A percentile compares a stretch with the other conserved stretches of the same genome.
Conservation (phyloP, 1,140 invertebrate species). For the Polypedilum pembai region DNA sequence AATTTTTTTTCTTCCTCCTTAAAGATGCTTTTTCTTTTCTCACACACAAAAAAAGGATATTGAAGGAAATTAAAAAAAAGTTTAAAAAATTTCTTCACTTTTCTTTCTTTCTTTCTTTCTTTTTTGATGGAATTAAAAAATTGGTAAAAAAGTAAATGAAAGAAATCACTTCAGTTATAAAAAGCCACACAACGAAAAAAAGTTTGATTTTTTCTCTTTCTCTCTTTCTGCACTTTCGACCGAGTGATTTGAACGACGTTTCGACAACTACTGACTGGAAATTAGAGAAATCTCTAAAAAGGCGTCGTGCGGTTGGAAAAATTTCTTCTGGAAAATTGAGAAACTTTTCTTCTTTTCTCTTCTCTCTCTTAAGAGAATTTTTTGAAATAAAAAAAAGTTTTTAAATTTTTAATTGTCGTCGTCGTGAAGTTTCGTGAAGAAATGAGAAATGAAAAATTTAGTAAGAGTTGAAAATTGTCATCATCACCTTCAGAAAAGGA, state of each 20-base stretch:
- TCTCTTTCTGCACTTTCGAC: not conserved
- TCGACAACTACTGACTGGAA: slow-evolving; percentile 10
- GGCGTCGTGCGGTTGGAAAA: not conserved
- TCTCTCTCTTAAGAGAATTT: not conserved
- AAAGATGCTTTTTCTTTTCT: not conserved
- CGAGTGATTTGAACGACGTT: slow-evolving; percentile 1
- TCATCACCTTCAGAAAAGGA: too few relatives aligned
- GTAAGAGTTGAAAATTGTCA: too few relatives aligned
- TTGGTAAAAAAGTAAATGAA: too few relatives aligned
- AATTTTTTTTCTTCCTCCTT: not conserved
- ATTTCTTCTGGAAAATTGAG: not conserved
- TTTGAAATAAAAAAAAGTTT: too few relatives aligned
- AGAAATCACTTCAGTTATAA: too few relatives aligned
- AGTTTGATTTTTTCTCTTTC: not conserved
- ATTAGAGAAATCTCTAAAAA: slow-evolving; percentile 12
- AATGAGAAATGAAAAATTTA: too few relatives aligned
- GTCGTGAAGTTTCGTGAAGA: too few relatives aligned
- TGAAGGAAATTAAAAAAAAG: not conserved
- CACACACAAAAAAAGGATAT: not conserved
- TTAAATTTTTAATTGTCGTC: too few relatives aligned
- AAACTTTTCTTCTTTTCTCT: not conserved
- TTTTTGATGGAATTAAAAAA: too few relatives aligned
- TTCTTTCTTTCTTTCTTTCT: too few relatives aligned
- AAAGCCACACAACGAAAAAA: not conserved
- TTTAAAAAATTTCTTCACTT: too few relatives aligned